Base-by-base conservation (phyloP, 1,140 invertebrate genomes). In the Drosophila neocordata region DNA sequence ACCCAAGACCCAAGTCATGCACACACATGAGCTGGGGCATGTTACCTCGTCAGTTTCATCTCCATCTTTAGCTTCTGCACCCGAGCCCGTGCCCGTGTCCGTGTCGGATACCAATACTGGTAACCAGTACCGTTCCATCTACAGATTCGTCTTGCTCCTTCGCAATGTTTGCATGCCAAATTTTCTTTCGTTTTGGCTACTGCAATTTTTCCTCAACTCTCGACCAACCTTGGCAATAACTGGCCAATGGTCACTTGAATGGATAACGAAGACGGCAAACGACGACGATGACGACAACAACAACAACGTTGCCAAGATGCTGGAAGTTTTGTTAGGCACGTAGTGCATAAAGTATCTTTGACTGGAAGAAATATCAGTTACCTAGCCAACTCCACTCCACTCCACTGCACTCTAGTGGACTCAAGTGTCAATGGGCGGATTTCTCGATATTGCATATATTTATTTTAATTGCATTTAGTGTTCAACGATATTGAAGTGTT, bases 361-460 rank as follows among this genome's bases (percentile, higher is more conserved):
- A 61, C 41, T 48, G 41, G 73, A 60, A 76, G 62, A 62, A 59
- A 52, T 84, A 83, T 83, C 79, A 73, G 57, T 83, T 79, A 69
- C 55, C 35, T 4, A 6, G 18, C 53, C 20, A 7, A 31, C 53
- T 20, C 22, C 51, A 24, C 62, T 13, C 27, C 9, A 4, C 34
- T 34, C n/a, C 13, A 18, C 31, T 58, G 15, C 12, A 20, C 11
- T 24, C 53, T 44, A 34, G 18, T 15, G 44, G 41, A 31, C 11
- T 20, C 51, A 55, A 62, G 72, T 76, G 67, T 64, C 72, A 70
- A 65, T 67, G 65, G 68, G 24, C 55, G 59, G 55, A 53, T 71
- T 67, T 75, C 64, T 69, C 77, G 77, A 68, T 69, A 57, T 61
- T 78, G 82, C 81, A 87, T 82, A 85, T 72, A 87, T 87, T 85